Base-by-base conservation (phyloP, 2,113 vertebrate genomes). In the Rhineura floridana region DNA sequence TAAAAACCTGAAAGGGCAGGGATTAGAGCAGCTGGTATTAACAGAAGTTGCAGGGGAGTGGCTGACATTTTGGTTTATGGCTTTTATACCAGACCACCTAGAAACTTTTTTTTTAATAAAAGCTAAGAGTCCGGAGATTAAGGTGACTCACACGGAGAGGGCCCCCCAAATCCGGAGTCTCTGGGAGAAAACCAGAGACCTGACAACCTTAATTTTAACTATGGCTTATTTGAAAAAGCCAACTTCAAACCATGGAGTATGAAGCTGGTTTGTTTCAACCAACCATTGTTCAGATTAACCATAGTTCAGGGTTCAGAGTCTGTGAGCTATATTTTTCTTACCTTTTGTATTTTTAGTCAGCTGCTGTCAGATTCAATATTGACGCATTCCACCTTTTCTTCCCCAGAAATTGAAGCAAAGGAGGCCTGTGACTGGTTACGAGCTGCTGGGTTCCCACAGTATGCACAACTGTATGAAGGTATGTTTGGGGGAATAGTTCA, bases 401-500 rank as follows among this genome's bases (percentile, higher is more conserved):
- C 33, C 96, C 91, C 97, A 99, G 99, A 99, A 97, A 98, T 98
- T 0, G 99, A 99, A 92, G 99, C 98, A 0, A 99, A 99, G 89
- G 98, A 99, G 92, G 98, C 98, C 59, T 99, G 99, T 87, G 98
- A 98, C 91, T 99, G 99, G 99, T 97, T 99, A 93, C 98, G 98
- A 86, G 99, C 99, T 30, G 98, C 99, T 90, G 99, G 99, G 90
- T 99, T 99, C 96, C 99, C 99, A 70, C 99, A 99, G 46, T 99
- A 99, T 73, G 98, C 98, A 86, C 99, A 99, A 93, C 96, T 99
- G 83, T 99, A 99, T 91, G 98, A 99, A 97, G 97, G 99, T 99
- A 98, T 89, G 93, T 94, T 50, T 70, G 46, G 33, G 30, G 28
- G 30, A 65, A 70, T 33, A 55, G 39, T 69, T 11, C 23, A 25